Percentiles rank a stretch among this genome's conserved stretches.
These are phyloP conservation scores for Crypturellus undulatus DNA, from an alignment of 2,113 vertebrate species.

Conservation along the genomic window DNA sequence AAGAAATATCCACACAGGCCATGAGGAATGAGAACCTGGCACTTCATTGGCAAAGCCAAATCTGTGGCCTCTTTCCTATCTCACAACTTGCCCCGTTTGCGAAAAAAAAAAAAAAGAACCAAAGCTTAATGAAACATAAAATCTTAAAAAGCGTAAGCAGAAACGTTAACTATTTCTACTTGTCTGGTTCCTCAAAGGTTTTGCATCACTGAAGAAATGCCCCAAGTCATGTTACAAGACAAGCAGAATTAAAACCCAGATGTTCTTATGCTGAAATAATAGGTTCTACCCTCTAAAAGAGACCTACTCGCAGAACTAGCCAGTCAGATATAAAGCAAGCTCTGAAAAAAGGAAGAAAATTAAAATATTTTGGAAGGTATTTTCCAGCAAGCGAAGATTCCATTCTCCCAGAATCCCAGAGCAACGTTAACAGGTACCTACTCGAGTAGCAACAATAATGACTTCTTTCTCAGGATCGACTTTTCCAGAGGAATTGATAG, in stretches of 20 bases:
- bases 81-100: neutral
- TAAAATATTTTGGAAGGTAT: accelerated
- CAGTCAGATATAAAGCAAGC: neutral
- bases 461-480: slow-evolving; percentile 71
- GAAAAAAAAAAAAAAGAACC: neutral
- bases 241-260: neutral
- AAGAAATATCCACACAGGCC: accelerated
- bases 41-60: neutral
- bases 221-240: accelerated
- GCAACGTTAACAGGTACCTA: slow-evolving; percentile 66
- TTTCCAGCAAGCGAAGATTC: neutral
- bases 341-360: neutral
- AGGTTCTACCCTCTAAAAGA: neutral
- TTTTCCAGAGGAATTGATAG: slow-evolving; percentile 82
- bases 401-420: neutral
- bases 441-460: slow-evolving; percentile 86
- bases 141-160: neutral
- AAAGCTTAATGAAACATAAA: neutral
- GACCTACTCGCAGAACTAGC: neutral
- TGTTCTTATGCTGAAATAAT: neutral
- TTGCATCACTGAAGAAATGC: neutral
- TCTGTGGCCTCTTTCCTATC: too few relatives aligned
- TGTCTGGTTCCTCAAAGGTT: neutral
- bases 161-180: neutral
- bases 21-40: neutral